Base-by-base conservation (phyloP, 2,113 vertebrate genomes). In the Tricholaema leucomelas region DNA sequence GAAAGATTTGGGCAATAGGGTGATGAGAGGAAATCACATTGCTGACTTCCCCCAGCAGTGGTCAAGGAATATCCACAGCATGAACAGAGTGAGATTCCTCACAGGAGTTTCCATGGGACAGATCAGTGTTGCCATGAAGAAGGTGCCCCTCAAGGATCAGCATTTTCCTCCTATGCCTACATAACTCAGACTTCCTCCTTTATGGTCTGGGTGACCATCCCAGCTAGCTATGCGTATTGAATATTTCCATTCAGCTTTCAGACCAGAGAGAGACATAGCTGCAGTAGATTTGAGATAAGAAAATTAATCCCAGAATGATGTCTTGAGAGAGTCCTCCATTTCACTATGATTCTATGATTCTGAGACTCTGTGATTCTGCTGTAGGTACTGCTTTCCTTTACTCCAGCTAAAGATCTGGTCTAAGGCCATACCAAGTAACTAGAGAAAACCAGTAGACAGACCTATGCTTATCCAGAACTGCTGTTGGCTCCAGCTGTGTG, bases 381-480 rank as follows among this genome's bases (percentile, higher is more conserved):
- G 40, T 23, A 65, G 50, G 30, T 3, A 1, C 30, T 78, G 7
- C 72, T 90, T 79, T 65, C 30, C 30, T 78, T 82, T 76, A 28
- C 42, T 71, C 12, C 10, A 7, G 30, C 67, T 81, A 35, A 74
- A 10, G 59, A 38, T 52, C 36, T 0, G 0, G 15, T 15, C 19
- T 52, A 64, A 15, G 66, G 33, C 52, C 59, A 20, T 42, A 58
- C 9, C n/a, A 31, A n/a, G 7, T 6, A 42, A 36, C 19, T 19
- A 13, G 15, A 20, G 27, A 81, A 82, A 74, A 44, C 10, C 44
- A 33, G 33, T 10, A 36, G 42, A n/a, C n/a, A n/a, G n/a, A 58
- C 8, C 18, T 30, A 1, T 60, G 64, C 23, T 87, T 79, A 42
- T 28, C 46, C 35, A 79, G 8, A 13, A 33, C 42, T 23, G 61